A percentile compares a stretch with the other conserved stretches of the same genome.
Evolutionary conservation across 2,797 vertebrate species (phyloP).

Genomic region (Sebastiscus tertius): DNA sequence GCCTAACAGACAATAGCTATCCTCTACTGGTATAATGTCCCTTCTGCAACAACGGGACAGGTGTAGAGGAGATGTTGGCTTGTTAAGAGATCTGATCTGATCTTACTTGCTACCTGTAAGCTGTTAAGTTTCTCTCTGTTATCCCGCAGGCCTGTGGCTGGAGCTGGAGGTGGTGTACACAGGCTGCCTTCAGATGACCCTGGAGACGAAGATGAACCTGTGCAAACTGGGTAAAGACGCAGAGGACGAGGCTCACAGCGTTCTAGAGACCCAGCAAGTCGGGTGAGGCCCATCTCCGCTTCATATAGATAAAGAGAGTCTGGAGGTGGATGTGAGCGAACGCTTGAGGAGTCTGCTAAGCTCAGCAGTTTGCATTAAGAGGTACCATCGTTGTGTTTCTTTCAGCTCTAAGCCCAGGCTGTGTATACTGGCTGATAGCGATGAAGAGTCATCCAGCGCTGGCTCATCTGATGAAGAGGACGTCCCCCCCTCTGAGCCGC

Average conservation of each 20-base stretch:
- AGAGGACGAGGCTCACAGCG: conserved; percentile 69
- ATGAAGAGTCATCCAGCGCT: conserved; percentile 88
- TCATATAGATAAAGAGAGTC: neutral
- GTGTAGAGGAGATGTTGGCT: conserved; percentile 11
- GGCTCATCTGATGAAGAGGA: conserved; percentile 91
- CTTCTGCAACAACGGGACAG: neutral
- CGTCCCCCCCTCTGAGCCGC: conserved; percentile 58
- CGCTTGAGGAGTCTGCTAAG: neutral
- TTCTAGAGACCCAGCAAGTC: conserved; percentile 71
- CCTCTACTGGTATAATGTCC: conserved; percentile 13
- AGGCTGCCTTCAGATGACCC: conserved; percentile 89
- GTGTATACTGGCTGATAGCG: conserved; percentile 87
- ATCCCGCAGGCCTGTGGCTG: conserved; percentile 87
- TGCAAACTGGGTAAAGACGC: conserved; percentile 88
- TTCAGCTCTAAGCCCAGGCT: conserved; percentile 78
- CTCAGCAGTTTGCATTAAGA: neutral
- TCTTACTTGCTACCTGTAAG: neutral
- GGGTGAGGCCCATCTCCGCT: conserved; percentile 71
- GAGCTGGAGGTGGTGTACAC: conserved; percentile 89
- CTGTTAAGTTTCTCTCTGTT: neutral
- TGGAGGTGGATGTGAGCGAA: neutral
- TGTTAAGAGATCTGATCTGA: conserved; percentile 1
- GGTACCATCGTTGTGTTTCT: conserved; percentile 27
- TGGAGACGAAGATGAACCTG: conserved; percentile 92
- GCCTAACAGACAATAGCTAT: conserved; percentile 22